Conservation (phyloP, 2,797 vertebrate genomes). For the Gambelia wislizenii region DNA sequence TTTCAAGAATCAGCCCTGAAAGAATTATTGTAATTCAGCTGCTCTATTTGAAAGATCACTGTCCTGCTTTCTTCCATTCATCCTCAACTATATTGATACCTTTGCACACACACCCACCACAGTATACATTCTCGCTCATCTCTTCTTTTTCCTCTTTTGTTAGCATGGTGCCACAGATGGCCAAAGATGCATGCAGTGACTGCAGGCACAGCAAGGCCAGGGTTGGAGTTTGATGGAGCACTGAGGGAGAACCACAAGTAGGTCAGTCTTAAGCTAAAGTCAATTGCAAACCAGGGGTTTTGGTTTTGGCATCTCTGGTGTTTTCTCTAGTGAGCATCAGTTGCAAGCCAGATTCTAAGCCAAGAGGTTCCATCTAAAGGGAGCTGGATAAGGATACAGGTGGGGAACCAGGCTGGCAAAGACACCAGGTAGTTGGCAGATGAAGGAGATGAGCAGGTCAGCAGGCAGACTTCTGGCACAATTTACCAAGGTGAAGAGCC, state of each 20-base stretch:
- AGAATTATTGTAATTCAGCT: background rate
- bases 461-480: too few relatives aligned
- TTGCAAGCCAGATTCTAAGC: background rate
- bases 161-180: background rate
- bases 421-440: background rate
- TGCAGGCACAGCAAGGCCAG: background rate
- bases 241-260: background rate
- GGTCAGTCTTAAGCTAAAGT: background rate
- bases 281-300: too few relatives aligned
- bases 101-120: background rate
- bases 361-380: background rate
- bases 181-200: background rate
- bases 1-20: background rate
- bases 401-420: background rate
- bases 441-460: fast-evolving
- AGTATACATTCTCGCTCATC: background rate
- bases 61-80: background rate
- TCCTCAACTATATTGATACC: background rate
- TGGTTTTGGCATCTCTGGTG: too few relatives aligned
- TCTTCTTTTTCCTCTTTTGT: background rate
- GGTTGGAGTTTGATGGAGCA: background rate
- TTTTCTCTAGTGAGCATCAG: too few relatives aligned
- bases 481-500: background rate
- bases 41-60: background rate
- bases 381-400: background rate